Base-by-base conservation (phyloP, 2,888 invertebrate species). In the Bruchidius siliquastri region DNA sequence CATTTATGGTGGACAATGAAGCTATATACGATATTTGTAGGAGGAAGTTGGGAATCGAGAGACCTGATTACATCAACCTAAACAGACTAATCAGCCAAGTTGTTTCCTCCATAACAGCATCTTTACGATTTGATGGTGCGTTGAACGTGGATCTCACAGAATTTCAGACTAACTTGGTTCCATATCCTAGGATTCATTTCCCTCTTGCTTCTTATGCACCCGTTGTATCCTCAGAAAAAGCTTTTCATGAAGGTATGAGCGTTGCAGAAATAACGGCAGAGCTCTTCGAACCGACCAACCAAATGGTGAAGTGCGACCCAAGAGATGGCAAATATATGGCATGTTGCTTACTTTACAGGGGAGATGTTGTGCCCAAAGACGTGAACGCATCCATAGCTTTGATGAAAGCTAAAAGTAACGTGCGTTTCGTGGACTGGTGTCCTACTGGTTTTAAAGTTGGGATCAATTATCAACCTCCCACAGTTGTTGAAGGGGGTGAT, bases 1-100 rank as follows among this genome's bases (percentile, higher is more conserved):
- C 96, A 0, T 97, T 97, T 85, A 95, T 96, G 93, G 95, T 96
- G 21, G 97, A 97, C 88, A 97, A 97, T 82, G 96, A 97, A 85
- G 97, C 97, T n/a, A 93, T 97, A 82, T 96, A 96, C 85, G 96
- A 97, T 83, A 96, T 97, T 81, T 97, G 97, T 87, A 90, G 94
- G 74, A 90, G 93, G 76, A 94, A 94, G 81, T 89, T 98, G 71
- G 93, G 93, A 79, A 95, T 97, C 76, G 93, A 93, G 82, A 88
- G 95, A 69, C 96, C 96, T 0, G 92, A 94, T 2, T 96, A 96
- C 84, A 91, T 92, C 68, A 96, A 96, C 85, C 88, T 96, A 75
- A 96, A 96, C 85, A 89, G 96, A 73, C 89, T 96, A 32, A 95
- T 96, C 79, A 94, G 95, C 79, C 93, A 94, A 86, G 89, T 94